Percentiles rank a stretch among this genome's conserved stretches.
These are phyloP conservation scores for Glaucopsyche alexis DNA, from an alignment of 2,888 invertebrate species.

Conservation along the genomic window DNA sequence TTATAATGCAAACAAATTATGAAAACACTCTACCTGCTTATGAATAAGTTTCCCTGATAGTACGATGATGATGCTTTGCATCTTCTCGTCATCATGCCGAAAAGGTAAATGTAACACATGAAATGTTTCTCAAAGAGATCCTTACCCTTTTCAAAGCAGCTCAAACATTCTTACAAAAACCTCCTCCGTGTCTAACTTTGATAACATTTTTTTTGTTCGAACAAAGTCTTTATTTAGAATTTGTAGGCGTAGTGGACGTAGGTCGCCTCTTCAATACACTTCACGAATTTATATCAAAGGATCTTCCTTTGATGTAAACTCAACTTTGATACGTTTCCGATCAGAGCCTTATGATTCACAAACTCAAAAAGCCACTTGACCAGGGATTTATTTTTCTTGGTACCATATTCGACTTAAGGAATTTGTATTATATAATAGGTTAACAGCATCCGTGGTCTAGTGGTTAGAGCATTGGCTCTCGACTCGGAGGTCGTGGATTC, in stretches of 20 bases:
- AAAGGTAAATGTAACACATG: neutral
- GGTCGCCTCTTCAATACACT: neutral
- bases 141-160: conserved; percentile 1
- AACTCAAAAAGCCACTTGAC: neutral
- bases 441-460: too few relatives aligned
- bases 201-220: neutral
- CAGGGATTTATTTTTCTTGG: neutral
- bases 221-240: neutral
- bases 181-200: neutral
- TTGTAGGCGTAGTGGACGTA: neutral
- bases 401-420: neutral
- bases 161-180: neutral
- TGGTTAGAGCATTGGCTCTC: too few relatives aligned
- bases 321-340: neutral
- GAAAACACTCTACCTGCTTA: too few relatives aligned
- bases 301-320: neutral
- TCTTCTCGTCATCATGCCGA: neutral
- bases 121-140: neutral
- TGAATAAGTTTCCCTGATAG: too few relatives aligned
- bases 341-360: neutral
- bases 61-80: too few relatives aligned
- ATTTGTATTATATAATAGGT: too few relatives aligned
- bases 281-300: neutral
- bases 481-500: too few relatives aligned
- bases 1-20: too few relatives aligned